phyloP scores from a whole-genome alignment of 1,140 invertebrate genomes.

The Macrobrachium rosenbergii region DNA sequence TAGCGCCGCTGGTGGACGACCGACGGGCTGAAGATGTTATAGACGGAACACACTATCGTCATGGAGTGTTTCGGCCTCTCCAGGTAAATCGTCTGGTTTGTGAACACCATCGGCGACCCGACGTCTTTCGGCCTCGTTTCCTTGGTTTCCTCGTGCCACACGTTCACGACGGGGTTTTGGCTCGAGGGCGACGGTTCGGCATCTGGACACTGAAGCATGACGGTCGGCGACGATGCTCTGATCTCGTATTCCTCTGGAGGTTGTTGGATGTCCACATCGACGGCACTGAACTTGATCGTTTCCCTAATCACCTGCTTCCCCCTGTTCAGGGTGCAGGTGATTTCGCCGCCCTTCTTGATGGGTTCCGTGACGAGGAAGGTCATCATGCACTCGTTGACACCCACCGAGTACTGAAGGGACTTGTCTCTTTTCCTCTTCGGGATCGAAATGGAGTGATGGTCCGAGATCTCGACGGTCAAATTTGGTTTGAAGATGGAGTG shows the following conservation, averaged over 20 bases:
- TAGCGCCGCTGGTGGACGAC: slow-evolving; percentile 15
- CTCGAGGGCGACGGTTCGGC: background rate
- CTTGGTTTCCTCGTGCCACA: slow-evolving; percentile 15
- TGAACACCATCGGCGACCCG: background rate
- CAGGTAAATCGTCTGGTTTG: background rate
- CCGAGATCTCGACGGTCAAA: slow-evolving; percentile 16
- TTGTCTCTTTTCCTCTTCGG: slow-evolving; percentile 16
- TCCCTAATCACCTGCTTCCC: background rate
- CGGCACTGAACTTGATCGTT: slow-evolving; percentile 5
- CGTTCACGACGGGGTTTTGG: slow-evolving; percentile 16
- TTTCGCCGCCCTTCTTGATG: slow-evolving; percentile 4
- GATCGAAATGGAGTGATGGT: background rate
- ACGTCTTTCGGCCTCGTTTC: background rate
- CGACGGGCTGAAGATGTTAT: background rate
- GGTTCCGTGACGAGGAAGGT: slow-evolving; percentile 27
- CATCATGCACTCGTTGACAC: slow-evolving; percentile 12
- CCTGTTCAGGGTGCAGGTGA: slow-evolving; percentile 30
- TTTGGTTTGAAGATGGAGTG: background rate
- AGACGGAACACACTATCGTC: slow-evolving; percentile 17
- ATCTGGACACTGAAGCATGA: background rate
- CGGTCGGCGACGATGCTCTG: background rate
- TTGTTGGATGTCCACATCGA: slow-evolving; percentile 1
- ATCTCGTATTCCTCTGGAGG: slow-evolving; percentile 3
- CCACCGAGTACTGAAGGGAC: background rate
- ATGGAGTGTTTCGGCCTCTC: background rate